phyloP scores from a whole-genome alignment of 2,797 vertebrate species.

The Amblyopsis hoosieri region DNA sequence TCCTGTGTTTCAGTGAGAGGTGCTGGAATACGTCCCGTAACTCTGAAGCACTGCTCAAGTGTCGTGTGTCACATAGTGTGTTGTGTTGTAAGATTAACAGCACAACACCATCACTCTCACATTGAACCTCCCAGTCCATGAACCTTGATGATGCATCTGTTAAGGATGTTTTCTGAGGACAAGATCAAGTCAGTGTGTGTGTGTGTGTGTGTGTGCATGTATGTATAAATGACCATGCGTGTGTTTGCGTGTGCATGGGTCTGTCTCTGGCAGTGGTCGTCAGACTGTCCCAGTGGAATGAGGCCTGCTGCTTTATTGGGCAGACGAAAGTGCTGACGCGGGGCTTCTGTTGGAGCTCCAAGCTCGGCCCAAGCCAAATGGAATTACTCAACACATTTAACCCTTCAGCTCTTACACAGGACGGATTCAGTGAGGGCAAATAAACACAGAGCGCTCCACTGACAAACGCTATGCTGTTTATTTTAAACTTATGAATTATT shows the following conservation, averaged over 20 bases:
- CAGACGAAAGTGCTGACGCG: conserved; percentile 80
- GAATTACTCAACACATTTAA: conserved; percentile 75
- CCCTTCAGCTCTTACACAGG: conserved; percentile 46
- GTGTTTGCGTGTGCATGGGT: conserved; percentile 46
- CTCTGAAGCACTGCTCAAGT: conserved; percentile 42
- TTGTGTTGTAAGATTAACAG: conserved; percentile 35
- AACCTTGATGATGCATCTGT: conserved; percentile 3
- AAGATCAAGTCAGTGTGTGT: conserved; percentile 21
- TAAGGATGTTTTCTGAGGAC: conserved; percentile 13
- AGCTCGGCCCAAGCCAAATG: conserved; percentile 73
- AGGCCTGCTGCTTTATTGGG: conserved; percentile 81
- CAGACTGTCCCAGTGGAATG: conserved; percentile 74
- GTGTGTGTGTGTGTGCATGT: conserved; percentile 2
- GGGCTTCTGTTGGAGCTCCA: conserved; percentile 69
- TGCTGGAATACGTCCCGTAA: conserved; percentile 67
- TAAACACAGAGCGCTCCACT: conserved; percentile 16
- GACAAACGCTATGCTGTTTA: conserved; percentile 4
- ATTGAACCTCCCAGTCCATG: background rate
- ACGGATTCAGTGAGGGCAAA: conserved; percentile 8
- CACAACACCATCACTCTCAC: conserved; percentile 7
- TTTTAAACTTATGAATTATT: background rate
- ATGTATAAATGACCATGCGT: conserved; percentile 2
- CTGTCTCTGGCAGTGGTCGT: conserved; percentile 73
- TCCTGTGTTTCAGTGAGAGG: conserved; percentile 78
- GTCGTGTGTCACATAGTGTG: conserved; percentile 36